phyloP scores from a whole-genome alignment of 2,888 invertebrate genomes.

The Exephanes ischioxanthus region DNA sequence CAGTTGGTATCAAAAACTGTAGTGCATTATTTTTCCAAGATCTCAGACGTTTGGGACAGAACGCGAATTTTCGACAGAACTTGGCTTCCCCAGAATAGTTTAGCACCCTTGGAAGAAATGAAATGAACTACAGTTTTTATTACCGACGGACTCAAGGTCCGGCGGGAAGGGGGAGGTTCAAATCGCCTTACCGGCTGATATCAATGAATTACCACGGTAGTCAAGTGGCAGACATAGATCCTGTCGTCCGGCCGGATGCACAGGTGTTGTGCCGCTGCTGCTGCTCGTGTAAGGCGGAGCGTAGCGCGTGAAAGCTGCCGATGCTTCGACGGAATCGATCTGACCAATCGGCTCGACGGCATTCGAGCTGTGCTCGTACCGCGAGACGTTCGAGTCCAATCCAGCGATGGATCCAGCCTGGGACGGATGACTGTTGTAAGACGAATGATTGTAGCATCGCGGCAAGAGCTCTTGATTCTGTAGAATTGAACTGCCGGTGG shows the following conservation, averaged over 20 bases:
- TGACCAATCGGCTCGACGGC: slow-evolving; percentile 56
- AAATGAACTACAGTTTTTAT: too few species aligned
- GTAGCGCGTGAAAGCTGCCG: slow-evolving; percentile 56
- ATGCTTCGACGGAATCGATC: slow-evolving; percentile 47
- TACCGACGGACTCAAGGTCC: too few species aligned
- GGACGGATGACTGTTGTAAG: slow-evolving; percentile 69
- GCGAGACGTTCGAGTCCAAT: slow-evolving; percentile 63
- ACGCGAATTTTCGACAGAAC: too few species aligned
- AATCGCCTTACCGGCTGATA: neutral
- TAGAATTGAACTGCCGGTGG: slow-evolving; percentile 60
- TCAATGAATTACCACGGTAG: slow-evolving; percentile 55
- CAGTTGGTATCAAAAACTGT: too few species aligned
- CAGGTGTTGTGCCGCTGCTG: slow-evolving; percentile 48
- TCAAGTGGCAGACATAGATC: slow-evolving; percentile 55
- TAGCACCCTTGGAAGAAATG: too few species aligned
- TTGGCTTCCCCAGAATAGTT: too few species aligned
- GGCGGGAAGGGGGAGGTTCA: too few species aligned
- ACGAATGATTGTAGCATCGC: slow-evolving; percentile 76
- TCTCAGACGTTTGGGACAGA: too few species aligned
- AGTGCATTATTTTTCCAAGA: too few species aligned
- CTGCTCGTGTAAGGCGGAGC: slow-evolving; percentile 46
- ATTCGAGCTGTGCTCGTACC: slow-evolving; percentile 69
- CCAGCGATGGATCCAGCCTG: slow-evolving; percentile 48
- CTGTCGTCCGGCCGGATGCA: slow-evolving; percentile 54
- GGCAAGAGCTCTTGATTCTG: slow-evolving; percentile 70